Evolutionary conservation across 2,888 invertebrate genomes (phyloP).

Genomic region (Stenodema calcarata): DNA sequence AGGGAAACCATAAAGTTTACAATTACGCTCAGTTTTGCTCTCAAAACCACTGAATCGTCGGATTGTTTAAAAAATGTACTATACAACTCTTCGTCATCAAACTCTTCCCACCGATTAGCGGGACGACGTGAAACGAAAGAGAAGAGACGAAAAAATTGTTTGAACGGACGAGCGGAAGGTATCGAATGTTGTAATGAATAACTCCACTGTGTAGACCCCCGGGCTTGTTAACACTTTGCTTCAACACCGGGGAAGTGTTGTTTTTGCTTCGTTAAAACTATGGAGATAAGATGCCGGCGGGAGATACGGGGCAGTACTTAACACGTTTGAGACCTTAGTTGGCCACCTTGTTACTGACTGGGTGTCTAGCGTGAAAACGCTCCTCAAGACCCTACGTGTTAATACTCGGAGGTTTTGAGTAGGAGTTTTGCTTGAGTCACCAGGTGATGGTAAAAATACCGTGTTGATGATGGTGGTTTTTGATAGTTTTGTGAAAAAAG

Average conservation of each 20-base stretch:
- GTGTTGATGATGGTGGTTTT: too few species aligned
- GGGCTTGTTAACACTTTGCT: not conserved
- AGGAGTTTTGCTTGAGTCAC: too few species aligned
- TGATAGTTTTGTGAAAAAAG: too few species aligned
- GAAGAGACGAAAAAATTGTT: not conserved
- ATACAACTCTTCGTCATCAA: not conserved
- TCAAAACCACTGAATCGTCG: not conserved
- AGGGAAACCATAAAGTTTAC: not conserved
- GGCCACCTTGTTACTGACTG: not conserved
- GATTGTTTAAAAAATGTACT: not conserved
- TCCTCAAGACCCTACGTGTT: not conserved
- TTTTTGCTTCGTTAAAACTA: not conserved
- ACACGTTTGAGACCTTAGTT: not conserved
- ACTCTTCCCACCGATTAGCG: not conserved
- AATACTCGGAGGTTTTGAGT: not conserved
- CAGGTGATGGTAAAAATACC: too few species aligned
- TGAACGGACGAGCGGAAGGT: not conserved
- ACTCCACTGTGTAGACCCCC: not conserved
- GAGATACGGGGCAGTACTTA: not conserved
- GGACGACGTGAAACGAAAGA: not conserved
- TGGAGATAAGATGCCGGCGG: not conserved
- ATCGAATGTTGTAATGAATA: not conserved
- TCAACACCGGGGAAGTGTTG: not conserved
- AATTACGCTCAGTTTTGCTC: not conserved
- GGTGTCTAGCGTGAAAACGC: not conserved